phyloP scores from a whole-genome alignment of 2,113 vertebrate genomes.

The Chionis minor region DNA sequence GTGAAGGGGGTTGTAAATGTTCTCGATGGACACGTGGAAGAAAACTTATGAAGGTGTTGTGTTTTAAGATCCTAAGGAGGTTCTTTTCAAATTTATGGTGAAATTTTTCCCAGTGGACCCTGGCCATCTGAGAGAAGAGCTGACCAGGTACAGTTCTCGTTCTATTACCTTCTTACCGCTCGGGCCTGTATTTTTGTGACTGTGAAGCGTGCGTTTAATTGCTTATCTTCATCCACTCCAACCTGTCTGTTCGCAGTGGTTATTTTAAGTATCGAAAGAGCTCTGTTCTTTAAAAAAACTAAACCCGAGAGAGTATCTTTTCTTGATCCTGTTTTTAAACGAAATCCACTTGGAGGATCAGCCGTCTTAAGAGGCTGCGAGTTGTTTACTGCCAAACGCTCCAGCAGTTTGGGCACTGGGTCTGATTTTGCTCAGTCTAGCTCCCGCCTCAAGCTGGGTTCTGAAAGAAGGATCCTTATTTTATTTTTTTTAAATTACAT shows the following conservation, averaged over 20 bases:
- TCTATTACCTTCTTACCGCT: not conserved
- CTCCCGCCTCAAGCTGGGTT: not conserved
- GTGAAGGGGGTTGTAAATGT: constrained; percentile 61
- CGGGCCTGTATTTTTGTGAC: not conserved
- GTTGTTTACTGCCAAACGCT: not conserved
- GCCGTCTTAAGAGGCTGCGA: not conserved
- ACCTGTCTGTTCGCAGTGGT: not conserved
- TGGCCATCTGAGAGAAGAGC: constrained; percentile 88
- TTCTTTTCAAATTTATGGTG: constrained; percentile 96
- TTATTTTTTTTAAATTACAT: not conserved
- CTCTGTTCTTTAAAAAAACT: not conserved
- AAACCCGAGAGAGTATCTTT: not conserved
- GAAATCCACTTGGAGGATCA: not conserved
- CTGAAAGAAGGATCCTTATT: not conserved
- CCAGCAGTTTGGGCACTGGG: not conserved
- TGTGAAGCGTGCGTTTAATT: not conserved
- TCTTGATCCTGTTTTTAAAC: not conserved
- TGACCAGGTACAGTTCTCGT: constrained; percentile 86
- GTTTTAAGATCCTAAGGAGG: constrained; percentile 87
- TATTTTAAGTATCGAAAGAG: not conserved
- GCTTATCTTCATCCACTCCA: not conserved
- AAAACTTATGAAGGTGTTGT: constrained; percentile 80
- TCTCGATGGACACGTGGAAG: constrained; percentile 53
- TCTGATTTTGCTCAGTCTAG: not conserved
- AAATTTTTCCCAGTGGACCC: constrained; percentile 98